A percentile compares a stretch with the other conserved stretches of the same genome.
phyloP scores from a whole-genome alignment of 1,140 invertebrate species.

The Drosophila azteca region DNA sequence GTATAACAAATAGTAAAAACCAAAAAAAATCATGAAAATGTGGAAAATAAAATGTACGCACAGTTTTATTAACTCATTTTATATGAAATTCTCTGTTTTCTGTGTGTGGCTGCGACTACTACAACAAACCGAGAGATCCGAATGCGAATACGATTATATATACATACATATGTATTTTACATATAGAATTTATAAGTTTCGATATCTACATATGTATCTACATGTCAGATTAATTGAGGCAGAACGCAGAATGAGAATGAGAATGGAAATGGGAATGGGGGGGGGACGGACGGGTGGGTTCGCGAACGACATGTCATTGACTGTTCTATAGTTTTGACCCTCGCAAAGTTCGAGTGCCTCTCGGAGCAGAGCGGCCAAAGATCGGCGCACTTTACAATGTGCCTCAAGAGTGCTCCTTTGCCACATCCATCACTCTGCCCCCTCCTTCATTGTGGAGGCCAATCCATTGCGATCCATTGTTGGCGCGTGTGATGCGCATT shows the following conservation, averaged over 20 bases:
- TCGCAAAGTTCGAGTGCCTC: conserved; percentile 73
- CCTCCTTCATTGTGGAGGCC: conserved; percentile 51
- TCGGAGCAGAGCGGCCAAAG: conserved; percentile 40
- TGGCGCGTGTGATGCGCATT: conserved; percentile 60
- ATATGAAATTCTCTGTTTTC: no score
- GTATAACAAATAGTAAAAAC: conserved; percentile 44
- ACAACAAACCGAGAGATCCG: no score
- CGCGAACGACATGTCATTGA: conserved; percentile 66
- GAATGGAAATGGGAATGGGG: not conserved
- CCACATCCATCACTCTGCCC: not conserved
- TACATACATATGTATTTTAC: conserved; percentile 26
- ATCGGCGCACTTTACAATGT: conserved; percentile 72
- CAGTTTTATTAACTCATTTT: conserved; percentile 55
- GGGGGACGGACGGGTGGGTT: not conserved
- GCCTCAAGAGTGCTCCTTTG: no score
- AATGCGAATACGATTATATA: not conserved
- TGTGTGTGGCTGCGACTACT: no score
- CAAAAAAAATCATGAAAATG: conserved; percentile 2
- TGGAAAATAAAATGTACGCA: conserved; percentile 31
- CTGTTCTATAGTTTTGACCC: conserved; percentile 78
- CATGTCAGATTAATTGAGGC: conserved; percentile 67
- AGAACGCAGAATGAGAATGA: conserved; percentile 22
- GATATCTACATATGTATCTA: conserved; percentile 14
- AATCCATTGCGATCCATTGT: conserved; percentile 19
- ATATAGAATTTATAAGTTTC: conserved; percentile 75